These are phyloP conservation scores for Caenorhabditis sp. DNA, from an alignment of 2,888 invertebrate genomes.

Conservation along the genomic window DNA sequence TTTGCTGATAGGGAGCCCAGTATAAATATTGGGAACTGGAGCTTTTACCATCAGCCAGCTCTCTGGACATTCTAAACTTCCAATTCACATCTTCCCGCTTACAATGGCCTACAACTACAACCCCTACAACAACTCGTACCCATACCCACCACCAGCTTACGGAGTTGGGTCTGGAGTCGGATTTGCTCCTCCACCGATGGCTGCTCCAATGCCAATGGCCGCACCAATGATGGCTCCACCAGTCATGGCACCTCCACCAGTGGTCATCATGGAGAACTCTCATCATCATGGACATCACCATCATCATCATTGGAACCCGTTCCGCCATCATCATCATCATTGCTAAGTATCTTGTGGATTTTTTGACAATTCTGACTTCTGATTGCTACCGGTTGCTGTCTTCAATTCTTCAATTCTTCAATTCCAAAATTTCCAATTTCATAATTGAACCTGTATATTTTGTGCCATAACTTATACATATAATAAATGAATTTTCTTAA, in stretches of 20 bases:
- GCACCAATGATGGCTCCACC: constrained; percentile 28
- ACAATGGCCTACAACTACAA: constrained; percentile 51
- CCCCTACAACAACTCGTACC: constrained; percentile 43
- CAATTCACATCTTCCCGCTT: background rate
- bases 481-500: too few relatives aligned
- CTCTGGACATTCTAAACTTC: background rate
- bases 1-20: constrained; percentile 4
- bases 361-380: too few relatives aligned
- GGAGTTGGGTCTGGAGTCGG: constrained; percentile 7
- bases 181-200: constrained; percentile 15
- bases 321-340: constrained; percentile 16
- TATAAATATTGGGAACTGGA: constrained; percentile 15
- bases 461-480: too few relatives aligned
- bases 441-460: too few relatives aligned
- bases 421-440: too few relatives aligned
- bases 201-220: constrained; percentile 12
- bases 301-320: constrained; percentile 24
- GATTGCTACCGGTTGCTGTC: too few relatives aligned
- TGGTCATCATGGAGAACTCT: constrained; percentile 28
- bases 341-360: background rate
- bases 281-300: constrained; percentile 35
- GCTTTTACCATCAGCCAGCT: constrained; percentile 2
- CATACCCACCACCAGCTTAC: constrained; percentile 27
- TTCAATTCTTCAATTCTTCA: too few relatives aligned
- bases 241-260: constrained; percentile 20